A percentile compares a stretch with the other conserved stretches of the same genome.
These are phyloP conservation scores for Rhopilema esculentum DNA, from an alignment of 30 jellyfish, hydroid and myxozoan species.

Conservation along the genomic window DNA sequence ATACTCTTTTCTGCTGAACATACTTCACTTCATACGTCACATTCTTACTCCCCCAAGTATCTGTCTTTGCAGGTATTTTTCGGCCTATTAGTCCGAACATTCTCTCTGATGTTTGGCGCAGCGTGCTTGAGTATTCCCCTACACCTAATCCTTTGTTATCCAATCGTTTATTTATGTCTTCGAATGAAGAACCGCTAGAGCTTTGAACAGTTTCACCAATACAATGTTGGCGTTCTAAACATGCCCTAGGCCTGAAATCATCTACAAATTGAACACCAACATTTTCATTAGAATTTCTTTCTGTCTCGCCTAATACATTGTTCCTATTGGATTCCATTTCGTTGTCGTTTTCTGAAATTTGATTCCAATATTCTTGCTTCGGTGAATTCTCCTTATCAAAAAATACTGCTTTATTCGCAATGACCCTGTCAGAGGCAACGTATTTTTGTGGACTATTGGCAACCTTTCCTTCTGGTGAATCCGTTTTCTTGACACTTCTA, in stretches of 20 bases:
- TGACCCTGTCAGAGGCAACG: not conserved
- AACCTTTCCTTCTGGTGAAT: not conserved
- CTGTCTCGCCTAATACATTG: not conserved
- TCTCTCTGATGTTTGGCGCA: slow-evolving; percentile 6
- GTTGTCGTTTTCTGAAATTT: not conserved
- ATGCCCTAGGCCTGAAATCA: not conserved
- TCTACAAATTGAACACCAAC: not conserved
- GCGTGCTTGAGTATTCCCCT: slow-evolving; percentile 1
- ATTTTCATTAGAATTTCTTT: not conserved
- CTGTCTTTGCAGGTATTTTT: not conserved
- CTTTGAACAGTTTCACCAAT: not conserved
- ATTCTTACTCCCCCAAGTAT: not conserved
- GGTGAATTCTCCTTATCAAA: not conserved
- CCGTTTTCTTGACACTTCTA: not conserved
- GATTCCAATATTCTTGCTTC: not conserved
- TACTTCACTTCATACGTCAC: not conserved
- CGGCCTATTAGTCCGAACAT: slow-evolving; percentile 23
- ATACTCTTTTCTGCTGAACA: not conserved
- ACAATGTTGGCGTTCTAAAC: not conserved
- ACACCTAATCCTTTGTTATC: not conserved
- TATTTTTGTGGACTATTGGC: not conserved
- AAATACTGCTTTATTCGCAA: not conserved
- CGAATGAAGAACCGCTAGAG: not conserved
- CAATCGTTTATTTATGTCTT: not conserved
- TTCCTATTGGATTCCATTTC: not conserved